Base-by-base conservation (phyloP, 2,797 vertebrate genomes). In the Acrossocheilus wenchowensis region DNA sequence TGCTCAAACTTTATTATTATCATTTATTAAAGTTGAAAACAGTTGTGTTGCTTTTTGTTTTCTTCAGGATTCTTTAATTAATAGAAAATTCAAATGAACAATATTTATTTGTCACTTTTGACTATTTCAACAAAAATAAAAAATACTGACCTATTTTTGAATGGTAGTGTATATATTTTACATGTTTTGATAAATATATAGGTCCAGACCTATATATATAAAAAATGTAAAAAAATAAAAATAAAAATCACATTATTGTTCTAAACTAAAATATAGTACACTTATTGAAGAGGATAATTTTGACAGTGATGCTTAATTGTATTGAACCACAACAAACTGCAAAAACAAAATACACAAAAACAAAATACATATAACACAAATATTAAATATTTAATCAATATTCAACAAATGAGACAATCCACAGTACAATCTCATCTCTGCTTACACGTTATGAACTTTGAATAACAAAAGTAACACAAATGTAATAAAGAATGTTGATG, bases 381-480 rank as follows among this genome's bases (percentile, higher is more conserved):
- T 43, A 54, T 82, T 57, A 57, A 60, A 72, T 23, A 82, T 73
- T 60, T 23, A 21, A 43, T 72, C 15, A 82, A 52, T 54, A 39
- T 41, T 30, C 15, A 23, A 6, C 17, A 81, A 23, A 66, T 0
- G 10, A 23, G 5, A 71, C 2, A 71, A 39, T 5, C 11, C 2
- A 50, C 14, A 36, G 57, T n/a, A 36, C 30, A 66, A 34, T 26
- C 7, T 79, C 10, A 45, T 64, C 15, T 9, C 26, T 23, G 23
- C 11, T 36, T 68, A 52, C 34, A 82, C 5, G 11, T 41, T 7
- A 21, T 54, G 60, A 45, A 57, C n/a, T 10, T 60, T 57, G 19
- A 82, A 71, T n/a, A 71, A 71, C 48, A 72, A 48, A 60, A 41
- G 11, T 74, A 23, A 36, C 26, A 87, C 19, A 83, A 83, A 75